Conservation (phyloP, 2,888 invertebrate genomes). For the Apoda limacodes region DNA sequence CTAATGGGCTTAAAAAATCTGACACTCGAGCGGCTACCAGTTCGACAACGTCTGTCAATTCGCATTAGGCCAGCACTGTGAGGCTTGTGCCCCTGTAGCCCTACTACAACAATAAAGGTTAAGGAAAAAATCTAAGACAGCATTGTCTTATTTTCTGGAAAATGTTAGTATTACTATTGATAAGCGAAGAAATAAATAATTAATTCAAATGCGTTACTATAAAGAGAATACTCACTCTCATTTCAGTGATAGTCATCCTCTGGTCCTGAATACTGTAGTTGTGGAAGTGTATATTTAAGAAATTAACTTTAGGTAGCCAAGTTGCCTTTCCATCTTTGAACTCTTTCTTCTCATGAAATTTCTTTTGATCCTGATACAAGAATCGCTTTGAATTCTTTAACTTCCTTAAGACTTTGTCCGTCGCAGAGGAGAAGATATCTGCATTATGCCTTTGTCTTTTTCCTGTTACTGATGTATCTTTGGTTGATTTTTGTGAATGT, state of each 20-base stretch:
- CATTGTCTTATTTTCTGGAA: no score
- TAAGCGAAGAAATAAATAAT: no score
- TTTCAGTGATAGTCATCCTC: constrained; percentile 38
- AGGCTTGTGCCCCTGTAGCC: no score
- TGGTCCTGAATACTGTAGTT: constrained; percentile 32
- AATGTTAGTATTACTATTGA: no score
- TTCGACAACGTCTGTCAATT: no score
- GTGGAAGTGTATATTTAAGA: constrained; percentile 50
- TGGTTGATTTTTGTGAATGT: constrained; percentile 36
- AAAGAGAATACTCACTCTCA: constrained; percentile 46
- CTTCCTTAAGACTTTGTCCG: constrained; percentile 46
- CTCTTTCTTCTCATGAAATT: constrained; percentile 41
- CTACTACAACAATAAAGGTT: no score
- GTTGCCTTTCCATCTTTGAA: constrained; percentile 49
- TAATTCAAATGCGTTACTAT: no score
- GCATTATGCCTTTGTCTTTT: constrained; percentile 31
- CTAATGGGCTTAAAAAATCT: no score
- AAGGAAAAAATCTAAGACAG: no score
- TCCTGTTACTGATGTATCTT: constrained; percentile 29
- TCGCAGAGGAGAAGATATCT: constrained; percentile 40
- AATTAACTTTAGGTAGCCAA: constrained; percentile 57
- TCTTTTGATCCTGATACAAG: constrained; percentile 39
- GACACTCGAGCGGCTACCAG: no score
- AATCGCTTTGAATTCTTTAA: constrained; percentile 43
- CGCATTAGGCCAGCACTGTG: no score